Conservation (phyloP, 2,113 vertebrate genomes). For the Elanoides forficatus region DNA sequence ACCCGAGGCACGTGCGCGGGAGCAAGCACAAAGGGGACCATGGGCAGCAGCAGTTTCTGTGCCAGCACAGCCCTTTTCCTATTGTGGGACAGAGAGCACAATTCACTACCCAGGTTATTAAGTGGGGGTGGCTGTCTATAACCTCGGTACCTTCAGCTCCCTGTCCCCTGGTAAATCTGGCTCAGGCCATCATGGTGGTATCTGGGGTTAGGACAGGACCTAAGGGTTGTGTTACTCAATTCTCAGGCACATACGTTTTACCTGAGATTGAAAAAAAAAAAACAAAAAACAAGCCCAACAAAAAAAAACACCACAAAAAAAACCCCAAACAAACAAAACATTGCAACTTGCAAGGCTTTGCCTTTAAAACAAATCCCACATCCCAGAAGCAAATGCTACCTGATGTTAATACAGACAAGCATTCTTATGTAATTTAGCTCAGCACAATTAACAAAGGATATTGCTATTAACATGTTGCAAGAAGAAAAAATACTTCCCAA, state of each 20-base stretch:
- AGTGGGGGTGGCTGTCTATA: neutral
- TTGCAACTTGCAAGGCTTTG: neutral
- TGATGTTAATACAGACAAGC: neutral
- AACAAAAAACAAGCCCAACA: neutral
- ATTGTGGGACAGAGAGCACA: neutral
- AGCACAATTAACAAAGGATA: constrained; percentile 16
- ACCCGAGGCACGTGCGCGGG: accelerated
- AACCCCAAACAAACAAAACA: neutral
- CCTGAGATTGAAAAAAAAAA: neutral
- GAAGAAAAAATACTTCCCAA: constrained; percentile 16
- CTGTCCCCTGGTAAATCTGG: neutral
- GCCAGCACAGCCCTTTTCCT: neutral
- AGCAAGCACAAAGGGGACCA: accelerated
- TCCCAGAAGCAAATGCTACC: neutral
- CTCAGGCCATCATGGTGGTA: accelerated
- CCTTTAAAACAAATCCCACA: neutral
- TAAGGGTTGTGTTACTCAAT: neutral
- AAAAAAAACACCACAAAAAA: neutral
- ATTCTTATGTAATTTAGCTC: neutral
- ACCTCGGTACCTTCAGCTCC: neutral
- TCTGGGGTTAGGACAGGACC: neutral
- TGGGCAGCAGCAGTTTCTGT: accelerated
- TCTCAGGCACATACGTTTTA: neutral
- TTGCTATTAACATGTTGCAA: neutral
- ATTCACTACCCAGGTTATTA: neutral